These are phyloP conservation scores for Psammodynastes pulverulentus DNA, from an alignment of 2,113 vertebrate species.

Conservation along the genomic window DNA sequence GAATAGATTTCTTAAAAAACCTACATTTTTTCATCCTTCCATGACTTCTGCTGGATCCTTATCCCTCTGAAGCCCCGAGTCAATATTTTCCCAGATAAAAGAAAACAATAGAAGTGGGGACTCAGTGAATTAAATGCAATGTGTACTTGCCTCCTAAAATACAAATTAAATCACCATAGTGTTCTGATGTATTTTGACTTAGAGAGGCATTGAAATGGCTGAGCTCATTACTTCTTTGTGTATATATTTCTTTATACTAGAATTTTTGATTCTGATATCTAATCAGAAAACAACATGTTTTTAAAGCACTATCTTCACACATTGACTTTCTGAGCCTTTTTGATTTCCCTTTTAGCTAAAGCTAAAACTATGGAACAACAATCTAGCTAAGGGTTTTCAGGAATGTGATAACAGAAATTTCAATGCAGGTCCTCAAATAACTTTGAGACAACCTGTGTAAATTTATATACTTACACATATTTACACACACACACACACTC, in stretches of 20 bases:
- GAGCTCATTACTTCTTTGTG: not conserved
- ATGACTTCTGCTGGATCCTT: not conserved
- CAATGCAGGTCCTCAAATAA: not conserved
- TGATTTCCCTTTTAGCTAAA: not conserved
- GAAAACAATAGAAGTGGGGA: not conserved
- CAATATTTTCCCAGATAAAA: not conserved
- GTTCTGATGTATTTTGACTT: not conserved
- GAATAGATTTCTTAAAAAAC: not conserved
- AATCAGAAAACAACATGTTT: not conserved
- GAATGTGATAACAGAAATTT: not conserved
- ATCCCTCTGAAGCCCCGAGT: not conserved
- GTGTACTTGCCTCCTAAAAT: not conserved
- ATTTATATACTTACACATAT: not conserved
- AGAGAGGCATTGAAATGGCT: not conserved
- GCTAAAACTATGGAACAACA: not conserved
- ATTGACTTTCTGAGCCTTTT: not conserved
- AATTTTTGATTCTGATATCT: not conserved
- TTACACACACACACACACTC: not conserved
- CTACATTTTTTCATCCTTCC: not conserved
- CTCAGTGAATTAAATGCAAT: not conserved
- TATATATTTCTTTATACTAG: not conserved
- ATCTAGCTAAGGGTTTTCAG: not conserved
- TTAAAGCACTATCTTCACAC: not conserved
- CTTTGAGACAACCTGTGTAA: not conserved
- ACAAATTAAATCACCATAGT: not conserved